Evolutionary conservation across 1,140 invertebrate species (phyloP).

Genomic region (Euwallacea fornicatus): DNA sequence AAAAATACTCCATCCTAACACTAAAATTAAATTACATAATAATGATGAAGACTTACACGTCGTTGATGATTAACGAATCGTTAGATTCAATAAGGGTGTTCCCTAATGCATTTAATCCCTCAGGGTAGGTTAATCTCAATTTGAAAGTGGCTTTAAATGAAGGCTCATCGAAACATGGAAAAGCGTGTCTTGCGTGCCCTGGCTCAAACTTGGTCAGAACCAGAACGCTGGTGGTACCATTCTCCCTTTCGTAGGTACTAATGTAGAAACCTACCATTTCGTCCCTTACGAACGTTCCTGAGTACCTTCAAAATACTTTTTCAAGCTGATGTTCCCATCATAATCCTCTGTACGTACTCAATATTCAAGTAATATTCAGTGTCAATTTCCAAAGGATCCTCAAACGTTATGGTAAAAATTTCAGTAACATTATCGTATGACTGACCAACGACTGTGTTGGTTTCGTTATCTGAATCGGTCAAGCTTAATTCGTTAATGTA

Average conservation of each 20-base stretch:
- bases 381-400: neutral
- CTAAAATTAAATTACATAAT: no score
- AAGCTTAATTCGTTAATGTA: neutral
- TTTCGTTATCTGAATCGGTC: neutral
- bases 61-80: neutral
- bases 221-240: conserved; percentile 52
- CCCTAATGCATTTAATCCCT: neutral
- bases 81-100: neutral
- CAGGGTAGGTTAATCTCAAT: conserved; percentile 27
- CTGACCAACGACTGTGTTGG: neutral
- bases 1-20: no score
- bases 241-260: conserved; percentile 65
- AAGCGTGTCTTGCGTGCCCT: conserved; percentile 25
- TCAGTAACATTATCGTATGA: conserved; percentile 10
- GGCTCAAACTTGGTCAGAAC: conserved; percentile 40
- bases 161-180: conserved; percentile 36
- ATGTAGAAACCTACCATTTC: conserved; percentile 76
- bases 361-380: conserved; percentile 14
- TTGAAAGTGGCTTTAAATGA: conserved; percentile 32
- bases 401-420: conserved; percentile 11
- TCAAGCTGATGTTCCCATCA: neutral
- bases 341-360: neutral
- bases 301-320: conserved; percentile 16
- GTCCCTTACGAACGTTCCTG: conserved; percentile 31
- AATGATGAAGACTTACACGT: neutral